Evolutionary conservation across 2,797 vertebrate species (phyloP).

Genomic region (Kryptopterus vitreolus): DNA sequence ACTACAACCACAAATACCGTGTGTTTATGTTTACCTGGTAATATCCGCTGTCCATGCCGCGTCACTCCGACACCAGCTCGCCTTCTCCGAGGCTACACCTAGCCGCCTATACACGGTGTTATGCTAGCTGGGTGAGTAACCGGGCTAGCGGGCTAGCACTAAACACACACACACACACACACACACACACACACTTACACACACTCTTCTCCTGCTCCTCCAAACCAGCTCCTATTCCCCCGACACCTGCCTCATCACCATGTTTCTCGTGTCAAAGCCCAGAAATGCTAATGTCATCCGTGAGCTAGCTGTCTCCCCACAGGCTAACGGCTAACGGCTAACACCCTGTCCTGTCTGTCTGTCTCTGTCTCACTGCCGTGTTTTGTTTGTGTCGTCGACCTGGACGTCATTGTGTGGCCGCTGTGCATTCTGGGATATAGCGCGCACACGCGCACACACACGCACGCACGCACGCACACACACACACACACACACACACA

Average conservation of each 20-base stretch:
- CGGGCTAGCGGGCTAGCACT: slow-evolving; percentile 43
- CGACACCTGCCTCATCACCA: neutral
- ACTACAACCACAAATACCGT: neutral
- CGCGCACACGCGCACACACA: neutral
- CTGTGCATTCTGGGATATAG: slow-evolving; percentile 11
- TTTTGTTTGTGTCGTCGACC: slow-evolving; percentile 79
- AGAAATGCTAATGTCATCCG: slow-evolving; percentile 48
- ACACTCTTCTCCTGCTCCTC: neutral
- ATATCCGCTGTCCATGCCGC: slow-evolving; percentile 28
- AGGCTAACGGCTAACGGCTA: too few species aligned
- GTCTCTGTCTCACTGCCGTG: slow-evolving; percentile 56
- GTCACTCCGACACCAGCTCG: neutral
- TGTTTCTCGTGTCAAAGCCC: too few species aligned
- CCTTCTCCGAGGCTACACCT: slow-evolving; percentile 17
- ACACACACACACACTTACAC: slow-evolving; percentile 22
- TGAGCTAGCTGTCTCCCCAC: slow-evolving; percentile 43
- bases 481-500: too few species aligned
- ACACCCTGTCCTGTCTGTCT: slow-evolving; percentile 53
- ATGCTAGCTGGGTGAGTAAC: slow-evolving; percentile 32
- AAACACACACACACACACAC: slow-evolving; percentile 16
- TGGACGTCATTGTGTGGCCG: slow-evolving; percentile 63
- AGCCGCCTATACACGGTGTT: slow-evolving; percentile 30
- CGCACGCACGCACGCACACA: too few species aligned
- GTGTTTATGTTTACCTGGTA: slow-evolving; percentile 49
- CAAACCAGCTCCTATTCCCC: neutral